Conservation (phyloP, 2,888 invertebrate genomes). For the Drosophila koepferae region DNA sequence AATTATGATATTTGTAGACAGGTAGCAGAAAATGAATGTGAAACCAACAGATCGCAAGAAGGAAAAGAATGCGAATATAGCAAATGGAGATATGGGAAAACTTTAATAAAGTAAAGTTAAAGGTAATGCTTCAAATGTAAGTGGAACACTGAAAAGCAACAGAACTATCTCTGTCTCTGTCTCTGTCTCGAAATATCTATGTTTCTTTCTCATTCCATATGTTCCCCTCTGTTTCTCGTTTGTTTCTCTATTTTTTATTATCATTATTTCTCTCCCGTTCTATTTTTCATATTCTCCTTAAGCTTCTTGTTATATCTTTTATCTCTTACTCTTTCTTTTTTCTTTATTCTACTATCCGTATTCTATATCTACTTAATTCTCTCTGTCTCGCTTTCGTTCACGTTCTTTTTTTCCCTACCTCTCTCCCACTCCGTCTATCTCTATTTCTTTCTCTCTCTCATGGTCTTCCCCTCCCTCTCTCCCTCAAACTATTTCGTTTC, state of each 20-base stretch:
- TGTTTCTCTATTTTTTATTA: no score
- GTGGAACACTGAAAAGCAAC: neutral
- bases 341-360: neutral
- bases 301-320: neutral
- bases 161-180: neutral
- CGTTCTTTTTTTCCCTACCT: neutral
- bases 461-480: neutral
- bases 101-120: neutral
- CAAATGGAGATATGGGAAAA: neutral
- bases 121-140: neutral
- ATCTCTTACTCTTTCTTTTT: neutral
- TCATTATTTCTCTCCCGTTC: no score
- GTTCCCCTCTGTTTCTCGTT: neutral
- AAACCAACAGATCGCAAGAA: neutral
- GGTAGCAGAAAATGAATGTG: neutral
- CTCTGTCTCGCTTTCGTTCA: neutral
- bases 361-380: no score
- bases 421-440: neutral
- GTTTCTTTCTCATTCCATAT: neutral
- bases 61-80: constrained; percentile 1
- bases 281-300: neutral
- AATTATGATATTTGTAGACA: constrained; percentile 41
- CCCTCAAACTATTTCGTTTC: neutral
- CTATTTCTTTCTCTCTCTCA: neutral
- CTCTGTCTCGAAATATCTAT: neutral